Evolutionary conservation across 2,797 vertebrate species (phyloP).

Genomic region (Notolepis coatsorum): DNA sequence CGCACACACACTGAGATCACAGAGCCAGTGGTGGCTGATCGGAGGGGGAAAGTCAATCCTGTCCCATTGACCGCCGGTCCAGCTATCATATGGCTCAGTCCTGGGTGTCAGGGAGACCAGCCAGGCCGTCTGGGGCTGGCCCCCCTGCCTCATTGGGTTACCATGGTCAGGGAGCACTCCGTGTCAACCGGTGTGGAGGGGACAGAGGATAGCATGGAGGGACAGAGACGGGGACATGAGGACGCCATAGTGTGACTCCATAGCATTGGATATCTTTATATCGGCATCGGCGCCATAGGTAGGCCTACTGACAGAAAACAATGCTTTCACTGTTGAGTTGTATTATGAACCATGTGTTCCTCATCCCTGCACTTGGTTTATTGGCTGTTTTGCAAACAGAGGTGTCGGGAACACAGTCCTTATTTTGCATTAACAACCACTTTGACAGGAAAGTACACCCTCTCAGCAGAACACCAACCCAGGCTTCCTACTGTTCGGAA

Average conservation of each 20-base stretch:
- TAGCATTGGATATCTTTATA: slow-evolving; percentile 25
- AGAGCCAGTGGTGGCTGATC: slow-evolving; percentile 47
- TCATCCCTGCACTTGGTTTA: slow-evolving; percentile 56
- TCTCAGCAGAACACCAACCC: slow-evolving; percentile 31
- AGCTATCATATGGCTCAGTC: slow-evolving; percentile 69
- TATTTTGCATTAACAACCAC: slow-evolving; percentile 63
- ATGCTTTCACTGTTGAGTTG: background rate
- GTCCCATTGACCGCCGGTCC: slow-evolving; percentile 66
- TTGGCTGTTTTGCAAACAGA: slow-evolving; percentile 58
- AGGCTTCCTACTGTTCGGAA: slow-evolving; percentile 51
- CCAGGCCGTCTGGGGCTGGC: slow-evolving; percentile 51
- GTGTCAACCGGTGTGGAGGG: slow-evolving; percentile 17
- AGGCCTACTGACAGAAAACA: slow-evolving; percentile 27
- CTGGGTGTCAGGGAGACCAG: slow-evolving; percentile 66
- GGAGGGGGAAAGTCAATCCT: slow-evolving; percentile 70
- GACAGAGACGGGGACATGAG: slow-evolving; percentile 34
- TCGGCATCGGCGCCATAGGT: slow-evolving; percentile 18
- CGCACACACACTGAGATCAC: slow-evolving; percentile 31
- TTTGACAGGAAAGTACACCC: slow-evolving; percentile 57
- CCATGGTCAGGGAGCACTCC: slow-evolving; percentile 39
- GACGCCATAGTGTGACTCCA: slow-evolving; percentile 28
- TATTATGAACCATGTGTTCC: slow-evolving; percentile 42
- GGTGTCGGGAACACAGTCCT: slow-evolving; percentile 57
- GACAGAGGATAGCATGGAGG: slow-evolving; percentile 6
- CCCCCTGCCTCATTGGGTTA: slow-evolving; percentile 64